Evolutionary conservation across 2,888 invertebrate genomes (phyloP), one percentile per base, ranked within the genome.

Genomic region (Lomographa bimaculata): DNA sequence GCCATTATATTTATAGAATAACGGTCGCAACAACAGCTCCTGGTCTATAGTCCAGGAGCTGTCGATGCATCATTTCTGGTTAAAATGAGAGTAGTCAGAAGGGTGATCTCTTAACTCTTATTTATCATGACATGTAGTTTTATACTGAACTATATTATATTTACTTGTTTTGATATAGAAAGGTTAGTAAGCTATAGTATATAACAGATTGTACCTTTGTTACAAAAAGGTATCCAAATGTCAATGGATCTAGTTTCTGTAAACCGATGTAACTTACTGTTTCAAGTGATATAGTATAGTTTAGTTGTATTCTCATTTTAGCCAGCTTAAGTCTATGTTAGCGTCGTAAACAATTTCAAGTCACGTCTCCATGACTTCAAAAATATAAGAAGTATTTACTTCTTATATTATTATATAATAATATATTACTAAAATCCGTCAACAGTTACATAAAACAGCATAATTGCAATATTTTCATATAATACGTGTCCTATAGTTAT

Each of bases 261-360:
- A n/a, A n/a, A n/a, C n/a, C n/a, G n/a, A n/a, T n/a, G n/a, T n/a
- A n/a, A n/a, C n/a, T n/a, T n/a, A n/a, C n/a, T 27, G 36, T 25
- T 16, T 18, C 19, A 34, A 24, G 51, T 48, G 45, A 39, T 54
- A 56, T 64, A 61, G 57, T 57, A 52, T 59, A 49, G 45, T 55
- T 50, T 51, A 51, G 45, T 41, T 44, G 46, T 52, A 60, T 60
- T 77, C 77, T 81, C 81, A 76, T 75, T 81, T 76, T 70, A 80
- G 70, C 75, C 80, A 65, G 73, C 42, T 32, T 60, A 60, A 64
- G 58, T 79, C 69, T 72, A 71, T 79, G 77, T 79, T 79, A 80
- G 79, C 48, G 53, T 69, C 53, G 57, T 71, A 65, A 68, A 54
- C 58, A 49, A 59, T 55, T 53, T 67, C 64, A 65, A 66, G 56